Evolutionary conservation across 2,888 invertebrate species (phyloP), one percentile per base, ranked within the genome.

Genomic region (Diploptera punctata): DNA sequence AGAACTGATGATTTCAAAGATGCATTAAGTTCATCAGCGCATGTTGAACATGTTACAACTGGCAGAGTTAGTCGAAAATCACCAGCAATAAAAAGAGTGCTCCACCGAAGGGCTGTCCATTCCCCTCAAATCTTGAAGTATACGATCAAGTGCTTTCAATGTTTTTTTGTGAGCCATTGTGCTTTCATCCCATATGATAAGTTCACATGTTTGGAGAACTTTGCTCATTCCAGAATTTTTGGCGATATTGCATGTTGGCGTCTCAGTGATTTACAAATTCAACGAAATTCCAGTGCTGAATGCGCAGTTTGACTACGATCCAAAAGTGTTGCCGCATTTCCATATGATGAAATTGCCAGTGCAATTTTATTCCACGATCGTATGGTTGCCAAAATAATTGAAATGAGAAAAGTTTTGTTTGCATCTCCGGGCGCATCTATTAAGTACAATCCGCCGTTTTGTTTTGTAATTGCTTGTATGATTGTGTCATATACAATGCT

Each of bases 381-480:
- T 33, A 65, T 65, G 7, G 38, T 33, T 29, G 62, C 62, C 31
- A 62, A 62, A 62, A 29, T 62, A 24, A 62, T 18, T 62, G 62
- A 62, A 62, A 62, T 62, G 13, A 31, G 33, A 31, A 31, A 62
- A 29, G n/a, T 65, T 62, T 62, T 31, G 31, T 31, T 31, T 5
- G 33, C 31, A 2, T 31, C 62, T 24, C 62, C 62, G 7, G 62
- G 62, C 31, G 62, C 38, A 43, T 16, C 38, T 3, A 18, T 2
- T 33, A 65, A 38, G 21, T 18, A 38, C 5, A 38, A n/a, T 9
- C 43, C 62, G 13, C 62, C 62, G 33, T 10, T 29, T 24, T 26
- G 3, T 26, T n/a, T 62, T 4, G 3, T 62, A 7, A 65, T 21
- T 43, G 65, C n/a, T 13, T 10, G 18, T 19, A 33, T 65, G 13